Evolutionary conservation across 2,888 invertebrate genomes (phyloP), one percentile per base, ranked within the genome.

Genomic region (Acrobasis suavella): DNA sequence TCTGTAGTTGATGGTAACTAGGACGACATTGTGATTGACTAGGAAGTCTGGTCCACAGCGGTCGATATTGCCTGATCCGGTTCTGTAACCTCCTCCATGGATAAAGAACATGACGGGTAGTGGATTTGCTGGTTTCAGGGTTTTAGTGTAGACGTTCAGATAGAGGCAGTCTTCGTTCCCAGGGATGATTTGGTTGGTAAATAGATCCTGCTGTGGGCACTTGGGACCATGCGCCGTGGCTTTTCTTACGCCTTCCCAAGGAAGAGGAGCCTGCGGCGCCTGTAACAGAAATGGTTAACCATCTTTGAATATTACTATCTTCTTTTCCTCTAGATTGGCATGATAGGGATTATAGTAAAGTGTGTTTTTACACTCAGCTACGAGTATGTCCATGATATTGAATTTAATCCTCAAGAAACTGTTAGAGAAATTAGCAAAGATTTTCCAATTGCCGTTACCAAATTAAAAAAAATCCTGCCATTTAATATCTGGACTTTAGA

Each of bases 1-100:
- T 67, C 94, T 83, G 68, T 93, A 94, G 72, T 94, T 94, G 1
- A 94, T 74, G 0, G 94, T 94, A 0, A 94, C 93, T 16, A 94
- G 70, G 0, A 94, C 78, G 0, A 94, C 84, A 65, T 89, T 86
- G 72, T 93, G 90, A 8, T 86, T 80, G 10, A 94, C 88, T 14
- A 94, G 74, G 67, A 92, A 93, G 65, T 93, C 93, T 1, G 94
- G 93, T 0, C 94, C 94, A 64, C 92, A 93, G 7, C 87, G 72
- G 39, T 89, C 86, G 0, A 83, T 86, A 68, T 93, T 86, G 2
- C 81, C 83, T 0, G 85, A 85, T 1, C 83, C 84, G 10, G 75
- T 78, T 61, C 74, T 76, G 64, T 72, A 86, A 0, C 74, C 78
- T 3, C 85, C 82, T 50, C 84, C 84, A 46, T 86, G 85, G n/a